phyloP scores from a whole-genome alignment of 1,140 invertebrate genomes.

The Ostrea edulis region DNA sequence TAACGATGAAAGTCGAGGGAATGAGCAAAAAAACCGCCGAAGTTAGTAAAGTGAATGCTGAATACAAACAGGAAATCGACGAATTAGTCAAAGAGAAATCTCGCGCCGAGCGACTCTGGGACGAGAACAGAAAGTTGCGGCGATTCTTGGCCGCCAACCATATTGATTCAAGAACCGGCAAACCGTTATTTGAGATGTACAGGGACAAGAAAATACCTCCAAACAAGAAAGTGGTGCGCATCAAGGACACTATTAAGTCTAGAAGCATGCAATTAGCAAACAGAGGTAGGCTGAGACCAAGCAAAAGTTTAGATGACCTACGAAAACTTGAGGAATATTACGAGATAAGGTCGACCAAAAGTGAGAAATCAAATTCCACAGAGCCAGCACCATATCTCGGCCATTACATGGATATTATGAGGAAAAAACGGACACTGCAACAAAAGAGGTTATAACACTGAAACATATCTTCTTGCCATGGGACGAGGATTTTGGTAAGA shows the following conservation, averaged over 20 bases:
- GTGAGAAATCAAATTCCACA: conserved; percentile 44
- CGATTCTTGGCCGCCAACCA: conserved; percentile 52
- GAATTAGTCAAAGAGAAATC: conserved; percentile 52
- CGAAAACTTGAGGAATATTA: conserved; percentile 38
- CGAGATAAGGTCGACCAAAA: conserved; percentile 37
- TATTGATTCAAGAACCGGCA: conserved; percentile 59
- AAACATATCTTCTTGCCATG: neutral
- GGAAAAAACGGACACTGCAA: conserved; percentile 25
- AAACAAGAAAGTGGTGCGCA: conserved; percentile 36
- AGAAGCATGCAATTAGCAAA: conserved; percentile 37
- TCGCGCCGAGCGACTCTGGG: conserved; percentile 52
- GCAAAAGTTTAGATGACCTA: conserved; percentile 54
- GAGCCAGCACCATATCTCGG: conserved; percentile 56
- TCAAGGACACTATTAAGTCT: conserved; percentile 29
- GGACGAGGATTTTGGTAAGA: too few species aligned
- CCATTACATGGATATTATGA: conserved; percentile 55
- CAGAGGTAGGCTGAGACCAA: neutral
- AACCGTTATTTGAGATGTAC: conserved; percentile 28
- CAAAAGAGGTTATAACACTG: neutral
- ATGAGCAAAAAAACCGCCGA: conserved; percentile 57
- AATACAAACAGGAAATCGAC: conserved; percentile 51
- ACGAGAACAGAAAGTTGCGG: conserved; percentile 58
- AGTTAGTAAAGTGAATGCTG: conserved; percentile 49
- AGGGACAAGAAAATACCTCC: conserved; percentile 34
- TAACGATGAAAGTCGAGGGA: conserved; percentile 61